Conservation (phyloP, 2,797 vertebrate species). For the Toxotes lorentzi region DNA sequence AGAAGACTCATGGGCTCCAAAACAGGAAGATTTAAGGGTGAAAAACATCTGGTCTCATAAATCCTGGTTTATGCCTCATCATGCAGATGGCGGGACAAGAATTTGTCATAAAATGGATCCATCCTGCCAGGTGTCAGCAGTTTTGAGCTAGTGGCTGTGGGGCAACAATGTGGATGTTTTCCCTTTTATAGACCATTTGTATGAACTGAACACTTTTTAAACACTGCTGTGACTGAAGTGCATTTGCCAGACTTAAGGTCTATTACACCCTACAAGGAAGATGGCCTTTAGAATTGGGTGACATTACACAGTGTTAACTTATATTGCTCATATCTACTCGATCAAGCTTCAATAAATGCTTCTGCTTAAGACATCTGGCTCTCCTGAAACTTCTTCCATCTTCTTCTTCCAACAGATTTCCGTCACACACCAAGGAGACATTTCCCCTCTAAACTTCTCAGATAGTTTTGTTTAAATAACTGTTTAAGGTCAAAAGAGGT, state of each 20-base stretch:
- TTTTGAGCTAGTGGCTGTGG: slow-evolving; percentile 33
- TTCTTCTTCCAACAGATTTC: no score
- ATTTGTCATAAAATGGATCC: slow-evolving; percentile 60
- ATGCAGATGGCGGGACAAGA: slow-evolving; percentile 66
- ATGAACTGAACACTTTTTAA: slow-evolving; percentile 51
- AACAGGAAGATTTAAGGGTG: slow-evolving; percentile 64
- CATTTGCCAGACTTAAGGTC: slow-evolving; percentile 30
- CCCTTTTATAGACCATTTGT: slow-evolving; percentile 54
- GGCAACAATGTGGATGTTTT: slow-evolving; percentile 36
- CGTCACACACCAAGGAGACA: background rate
- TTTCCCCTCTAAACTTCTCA: background rate
- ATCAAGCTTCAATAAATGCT: background rate
- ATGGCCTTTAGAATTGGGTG: no score
- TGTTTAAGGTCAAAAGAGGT: background rate
- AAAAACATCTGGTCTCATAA: slow-evolving; percentile 63
- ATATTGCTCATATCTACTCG: background rate
- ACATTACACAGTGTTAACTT: background rate
- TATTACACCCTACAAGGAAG: slow-evolving; percentile 4
- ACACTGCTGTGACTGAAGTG: slow-evolving; percentile 43
- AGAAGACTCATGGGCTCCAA: slow-evolving; percentile 24
- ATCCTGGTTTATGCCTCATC: slow-evolving; percentile 67
- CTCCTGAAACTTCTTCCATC: background rate
- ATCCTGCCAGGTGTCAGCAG: slow-evolving; percentile 64
- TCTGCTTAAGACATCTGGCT: background rate
- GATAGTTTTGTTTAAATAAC: background rate